Conservation (phyloP, 2,113 vertebrate species). For the Ranitomeya imitator region DNA sequence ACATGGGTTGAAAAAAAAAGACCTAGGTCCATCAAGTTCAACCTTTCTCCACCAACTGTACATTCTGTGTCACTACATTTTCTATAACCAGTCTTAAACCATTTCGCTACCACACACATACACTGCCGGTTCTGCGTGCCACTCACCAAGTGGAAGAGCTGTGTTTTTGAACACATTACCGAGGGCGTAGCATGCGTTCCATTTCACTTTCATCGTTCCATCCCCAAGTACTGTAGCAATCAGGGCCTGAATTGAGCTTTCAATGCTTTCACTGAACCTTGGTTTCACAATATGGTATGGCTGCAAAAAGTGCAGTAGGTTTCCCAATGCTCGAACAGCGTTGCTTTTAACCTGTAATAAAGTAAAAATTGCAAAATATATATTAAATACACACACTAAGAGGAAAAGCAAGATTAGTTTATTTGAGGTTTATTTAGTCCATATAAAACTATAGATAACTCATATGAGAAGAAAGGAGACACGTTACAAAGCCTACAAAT, state of each 20-base stretch:
- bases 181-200: slow-evolving; percentile 95
- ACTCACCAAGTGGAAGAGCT: slow-evolving; percentile 85
- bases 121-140: not conserved
- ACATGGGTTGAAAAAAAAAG: too few species aligned
- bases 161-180: slow-evolving; percentile 94
- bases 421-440: too few species aligned
- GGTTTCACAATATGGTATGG: slow-evolving; percentile 80
- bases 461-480: too few species aligned
- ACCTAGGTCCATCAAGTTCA: too few species aligned
- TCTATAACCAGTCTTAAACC: not conserved
- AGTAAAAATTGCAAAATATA: not conserved
- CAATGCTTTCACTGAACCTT: slow-evolving; percentile 80
- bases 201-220: slow-evolving; percentile 94
- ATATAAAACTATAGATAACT: too few species aligned
- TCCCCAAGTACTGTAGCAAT: slow-evolving; percentile 85
- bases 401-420: too few species aligned
- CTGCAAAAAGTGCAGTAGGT: slow-evolving; percentile 91
- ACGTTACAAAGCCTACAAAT: too few species aligned
- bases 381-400: not conserved
- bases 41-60: too few species aligned
- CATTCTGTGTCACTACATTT: too few species aligned
- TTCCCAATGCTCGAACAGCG: slow-evolving; percentile 91
- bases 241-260: slow-evolving; percentile 84
- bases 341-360: slow-evolving; percentile 89
- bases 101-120: not conserved